phyloP scores from a whole-genome alignment of 1,140 invertebrate species.

The Glomeris maerens region DNA sequence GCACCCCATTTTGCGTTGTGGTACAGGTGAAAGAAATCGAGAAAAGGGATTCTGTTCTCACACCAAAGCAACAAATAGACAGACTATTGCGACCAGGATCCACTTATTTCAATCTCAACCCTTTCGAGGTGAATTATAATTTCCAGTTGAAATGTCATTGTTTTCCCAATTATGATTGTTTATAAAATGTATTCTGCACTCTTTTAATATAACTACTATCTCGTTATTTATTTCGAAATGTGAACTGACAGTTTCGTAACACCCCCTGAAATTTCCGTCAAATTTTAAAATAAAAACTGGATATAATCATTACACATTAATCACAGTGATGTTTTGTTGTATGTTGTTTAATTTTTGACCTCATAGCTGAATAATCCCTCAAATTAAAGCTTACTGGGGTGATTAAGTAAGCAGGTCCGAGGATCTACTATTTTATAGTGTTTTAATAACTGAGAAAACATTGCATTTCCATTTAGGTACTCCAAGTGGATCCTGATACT shows the following conservation, averaged over 20 bases:
- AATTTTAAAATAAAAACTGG: background rate
- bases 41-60: slow-evolving; percentile 75
- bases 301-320: background rate
- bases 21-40: slow-evolving; percentile 86
- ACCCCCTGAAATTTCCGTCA: too few relatives aligned
- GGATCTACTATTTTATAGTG: background rate
- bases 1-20: background rate
- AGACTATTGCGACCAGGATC: slow-evolving; percentile 79
- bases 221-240: too few relatives aligned
- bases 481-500: slow-evolving; percentile 83
- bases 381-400: too few relatives aligned
- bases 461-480: slow-evolving; percentile 34
- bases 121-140: slow-evolving; percentile 61
- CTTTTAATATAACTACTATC: too few relatives aligned
- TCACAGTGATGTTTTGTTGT: too few relatives aligned
- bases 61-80: slow-evolving; percentile 88
- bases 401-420: background rate
- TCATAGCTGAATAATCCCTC: too few relatives aligned
- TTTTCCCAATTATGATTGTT: too few relatives aligned
- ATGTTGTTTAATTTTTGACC: too few relatives aligned
- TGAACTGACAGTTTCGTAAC: too few relatives aligned
- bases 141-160: too few relatives aligned
- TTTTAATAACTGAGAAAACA: background rate
- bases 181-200: too few relatives aligned
- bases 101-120: slow-evolving; percentile 92